Conservation (phyloP, 2,113 vertebrate genomes). For the Pimephales promelas region DNA sequence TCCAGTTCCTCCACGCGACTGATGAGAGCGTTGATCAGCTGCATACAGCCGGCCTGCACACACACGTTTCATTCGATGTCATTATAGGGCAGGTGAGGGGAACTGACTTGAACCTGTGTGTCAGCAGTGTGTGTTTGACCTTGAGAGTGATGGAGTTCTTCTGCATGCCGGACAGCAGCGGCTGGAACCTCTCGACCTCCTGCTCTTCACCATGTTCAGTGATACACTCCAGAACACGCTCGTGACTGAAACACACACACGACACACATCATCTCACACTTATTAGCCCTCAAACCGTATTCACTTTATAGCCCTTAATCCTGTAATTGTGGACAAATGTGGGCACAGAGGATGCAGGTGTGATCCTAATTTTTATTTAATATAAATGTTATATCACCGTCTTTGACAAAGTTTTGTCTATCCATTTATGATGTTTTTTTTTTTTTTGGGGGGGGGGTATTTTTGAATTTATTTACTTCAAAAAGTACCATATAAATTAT, state of each 20-base stretch:
- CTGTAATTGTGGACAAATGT: too few relatives aligned
- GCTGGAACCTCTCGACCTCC: slow-evolving; percentile 85
- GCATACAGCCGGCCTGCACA: slow-evolving; percentile 83
- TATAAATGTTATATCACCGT: too few relatives aligned
- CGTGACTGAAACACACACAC: slow-evolving; percentile 65
- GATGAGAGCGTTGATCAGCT: slow-evolving; percentile 87
- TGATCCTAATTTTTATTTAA: too few relatives aligned
- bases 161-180: slow-evolving; percentile 81
- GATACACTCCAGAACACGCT: slow-evolving; percentile 85
- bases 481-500: too few relatives aligned
- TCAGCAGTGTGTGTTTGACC: slow-evolving; percentile 62
- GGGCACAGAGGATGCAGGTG: too few relatives aligned
- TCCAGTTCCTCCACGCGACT: slow-evolving; percentile 86
- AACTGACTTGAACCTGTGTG: background rate
- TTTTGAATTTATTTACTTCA: too few relatives aligned
- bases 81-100: background rate
- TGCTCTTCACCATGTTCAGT: slow-evolving; percentile 85
- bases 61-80: background rate
- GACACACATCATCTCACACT: background rate
- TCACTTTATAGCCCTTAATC: too few relatives aligned
- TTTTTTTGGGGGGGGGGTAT: too few relatives aligned
- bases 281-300: too few relatives aligned
- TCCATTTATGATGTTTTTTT: too few relatives aligned
- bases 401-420: too few relatives aligned
- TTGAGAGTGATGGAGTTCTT: slow-evolving; percentile 80